These are phyloP conservation scores for Mustelus asterias DNA, from an alignment of 2,113 vertebrate species.

Conservation along the genomic window DNA sequence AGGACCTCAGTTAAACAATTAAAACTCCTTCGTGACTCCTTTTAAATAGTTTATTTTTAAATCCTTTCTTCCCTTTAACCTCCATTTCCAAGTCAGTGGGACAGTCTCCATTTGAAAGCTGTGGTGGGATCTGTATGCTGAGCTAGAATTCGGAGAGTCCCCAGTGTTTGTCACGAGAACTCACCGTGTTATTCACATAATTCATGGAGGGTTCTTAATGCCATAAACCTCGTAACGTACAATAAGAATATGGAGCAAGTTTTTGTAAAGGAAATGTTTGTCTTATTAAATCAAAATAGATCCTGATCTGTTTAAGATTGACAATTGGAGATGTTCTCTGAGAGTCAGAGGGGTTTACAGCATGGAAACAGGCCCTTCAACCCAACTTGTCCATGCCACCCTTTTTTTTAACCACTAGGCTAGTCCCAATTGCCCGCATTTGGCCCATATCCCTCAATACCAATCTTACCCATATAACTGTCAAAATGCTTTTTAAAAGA, in stretches of 20 bases:
- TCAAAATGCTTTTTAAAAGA: too few species aligned
- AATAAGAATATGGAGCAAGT: not conserved
- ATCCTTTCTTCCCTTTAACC: not conserved
- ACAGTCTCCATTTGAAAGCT: not conserved
- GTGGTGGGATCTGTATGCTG: not conserved
- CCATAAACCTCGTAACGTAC: not conserved
- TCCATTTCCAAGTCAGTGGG: not conserved
- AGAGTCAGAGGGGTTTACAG: too few species aligned
- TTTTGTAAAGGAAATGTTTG: not conserved
- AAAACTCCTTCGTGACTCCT: not conserved
- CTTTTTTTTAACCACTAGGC: too few species aligned
- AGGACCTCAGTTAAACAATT: not conserved
- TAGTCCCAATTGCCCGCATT: too few species aligned
- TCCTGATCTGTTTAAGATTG: not conserved
- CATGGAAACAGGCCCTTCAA: too few species aligned
- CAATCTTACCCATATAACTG: too few species aligned
- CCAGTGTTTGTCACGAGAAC: not conserved
- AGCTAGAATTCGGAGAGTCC: not conserved
- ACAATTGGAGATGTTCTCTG: not conserved
- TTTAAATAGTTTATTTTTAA: not conserved
- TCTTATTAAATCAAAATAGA: not conserved
- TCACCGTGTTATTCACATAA: not conserved
- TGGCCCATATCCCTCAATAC: too few species aligned
- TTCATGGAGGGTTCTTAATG: not conserved
- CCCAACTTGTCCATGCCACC: too few species aligned